A percentile compares a stretch with the other conserved stretches of the same genome.
These are phyloP conservation scores for Orthosia gracilis DNA, from an alignment of 2,888 invertebrate species.

Conservation along the genomic window DNA sequence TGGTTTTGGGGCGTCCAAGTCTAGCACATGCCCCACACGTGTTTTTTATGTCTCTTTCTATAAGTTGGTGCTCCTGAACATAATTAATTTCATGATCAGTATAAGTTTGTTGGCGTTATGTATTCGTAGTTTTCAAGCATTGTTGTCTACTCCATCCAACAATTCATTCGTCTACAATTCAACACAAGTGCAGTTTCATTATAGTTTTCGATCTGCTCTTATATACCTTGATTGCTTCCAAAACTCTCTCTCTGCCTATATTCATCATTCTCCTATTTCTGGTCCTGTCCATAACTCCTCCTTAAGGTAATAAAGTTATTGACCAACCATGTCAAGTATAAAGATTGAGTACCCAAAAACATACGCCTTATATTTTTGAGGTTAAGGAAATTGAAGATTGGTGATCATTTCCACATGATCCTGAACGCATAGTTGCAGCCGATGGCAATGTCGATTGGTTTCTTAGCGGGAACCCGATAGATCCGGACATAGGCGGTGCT, in stretches of 20 bases:
- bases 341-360: background rate
- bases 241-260: too few relatives aligned
- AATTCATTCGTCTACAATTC: background rate
- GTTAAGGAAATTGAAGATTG: conserved; percentile 27
- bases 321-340: background rate
- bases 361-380: background rate
- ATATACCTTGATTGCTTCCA: too few relatives aligned
- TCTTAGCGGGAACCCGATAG: conserved; percentile 60
- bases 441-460: conserved; percentile 30
- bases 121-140: too few relatives aligned
- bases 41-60: too few relatives aligned
- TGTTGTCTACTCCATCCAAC: too few relatives aligned
- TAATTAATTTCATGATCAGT: too few relatives aligned
- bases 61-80: too few relatives aligned
- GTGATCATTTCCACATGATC: conserved; percentile 8
- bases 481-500: conserved; percentile 61
- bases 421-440: conserved; percentile 27
- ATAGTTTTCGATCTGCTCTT: background rate
- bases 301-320: too few relatives aligned
- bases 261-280: too few relatives aligned
- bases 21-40: background rate
- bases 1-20: background rate
- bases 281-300: too few relatives aligned
- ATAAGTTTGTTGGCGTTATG: too few relatives aligned
- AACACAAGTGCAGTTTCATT: background rate